Percentiles rank a stretch among this genome's conserved stretches.
Conservation (phyloP, 1,140 invertebrate species). For the Tetraneura akinire region DNA sequence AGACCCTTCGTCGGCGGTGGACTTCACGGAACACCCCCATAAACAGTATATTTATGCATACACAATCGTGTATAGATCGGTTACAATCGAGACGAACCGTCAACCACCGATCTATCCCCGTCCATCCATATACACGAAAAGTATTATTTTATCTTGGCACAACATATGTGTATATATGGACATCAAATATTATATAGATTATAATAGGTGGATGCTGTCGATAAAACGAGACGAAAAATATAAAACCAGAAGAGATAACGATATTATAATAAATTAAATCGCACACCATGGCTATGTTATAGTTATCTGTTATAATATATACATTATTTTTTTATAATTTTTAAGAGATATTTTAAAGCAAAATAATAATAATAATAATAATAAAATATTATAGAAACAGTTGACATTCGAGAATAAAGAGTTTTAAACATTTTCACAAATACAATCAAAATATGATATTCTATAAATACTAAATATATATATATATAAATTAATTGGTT, state of each 20-base stretch:
- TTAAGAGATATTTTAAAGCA: too few species aligned
- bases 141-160: conserved; percentile 10
- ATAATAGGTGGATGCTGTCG: not conserved
- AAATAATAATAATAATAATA: too few species aligned
- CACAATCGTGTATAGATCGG: conserved; percentile 13
- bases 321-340: too few species aligned
- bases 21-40: too few species aligned
- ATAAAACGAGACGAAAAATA: not conserved
- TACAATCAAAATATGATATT: not conserved
- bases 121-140: too few species aligned
- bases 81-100: conserved; percentile 19
- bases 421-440: not conserved
- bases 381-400: not conserved
- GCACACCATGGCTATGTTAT: too few species aligned
- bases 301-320: too few species aligned
- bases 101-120: not conserved
- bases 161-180: conserved; percentile 14
- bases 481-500: not conserved
- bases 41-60: too few species aligned
- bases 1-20: conserved; percentile 14
- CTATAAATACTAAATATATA: not conserved
- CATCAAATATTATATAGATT: not conserved
- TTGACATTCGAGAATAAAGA: not conserved
- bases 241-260: not conserved
- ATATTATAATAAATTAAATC: too few species aligned